Evolutionary conservation across 2,888 invertebrate species (phyloP).

Genomic region (Perizoma affinitatum): DNA sequence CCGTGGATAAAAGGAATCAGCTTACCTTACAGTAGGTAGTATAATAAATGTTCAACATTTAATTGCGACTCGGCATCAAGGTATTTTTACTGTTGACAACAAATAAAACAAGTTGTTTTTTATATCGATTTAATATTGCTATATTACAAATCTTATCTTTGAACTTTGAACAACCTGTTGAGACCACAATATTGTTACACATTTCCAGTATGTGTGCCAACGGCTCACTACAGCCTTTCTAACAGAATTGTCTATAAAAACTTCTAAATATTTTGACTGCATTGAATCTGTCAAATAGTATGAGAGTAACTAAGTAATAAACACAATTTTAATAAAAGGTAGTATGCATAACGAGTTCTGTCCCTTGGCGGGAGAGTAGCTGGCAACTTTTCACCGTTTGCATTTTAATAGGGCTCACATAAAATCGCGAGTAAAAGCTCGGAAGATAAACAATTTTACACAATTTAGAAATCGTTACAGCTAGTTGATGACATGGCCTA

Average conservation of each 20-base stretch:
- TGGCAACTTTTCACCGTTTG: no score
- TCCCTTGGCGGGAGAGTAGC: no score
- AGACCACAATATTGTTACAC: slow-evolving; percentile 62
- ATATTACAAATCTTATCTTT: slow-evolving; percentile 76
- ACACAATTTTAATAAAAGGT: background rate
- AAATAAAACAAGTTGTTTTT: slow-evolving; percentile 42
- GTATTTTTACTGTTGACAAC: background rate
- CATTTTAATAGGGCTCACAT: no score
- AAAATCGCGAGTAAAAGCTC: background rate
- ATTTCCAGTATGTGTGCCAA: slow-evolving; percentile 17
- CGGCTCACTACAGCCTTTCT: slow-evolving; percentile 37
- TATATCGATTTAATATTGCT: slow-evolving; percentile 76
- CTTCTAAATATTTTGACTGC: slow-evolving; percentile 24
- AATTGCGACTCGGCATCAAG: background rate
- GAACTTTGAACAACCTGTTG: slow-evolving; percentile 75
- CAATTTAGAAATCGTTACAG: background rate
- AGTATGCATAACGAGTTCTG: no score
- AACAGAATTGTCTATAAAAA: slow-evolving; percentile 48
- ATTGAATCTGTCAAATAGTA: slow-evolving; percentile 19
- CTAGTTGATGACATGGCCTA: slow-evolving; percentile 9
- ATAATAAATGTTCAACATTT: background rate
- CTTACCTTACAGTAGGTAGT: no score
- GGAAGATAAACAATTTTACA: slow-evolving; percentile 8
- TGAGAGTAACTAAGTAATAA: background rate
- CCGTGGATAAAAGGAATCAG: no score